Conservation (phyloP, 2,113 vertebrate species). For the Microtus richardsoni region DNA sequence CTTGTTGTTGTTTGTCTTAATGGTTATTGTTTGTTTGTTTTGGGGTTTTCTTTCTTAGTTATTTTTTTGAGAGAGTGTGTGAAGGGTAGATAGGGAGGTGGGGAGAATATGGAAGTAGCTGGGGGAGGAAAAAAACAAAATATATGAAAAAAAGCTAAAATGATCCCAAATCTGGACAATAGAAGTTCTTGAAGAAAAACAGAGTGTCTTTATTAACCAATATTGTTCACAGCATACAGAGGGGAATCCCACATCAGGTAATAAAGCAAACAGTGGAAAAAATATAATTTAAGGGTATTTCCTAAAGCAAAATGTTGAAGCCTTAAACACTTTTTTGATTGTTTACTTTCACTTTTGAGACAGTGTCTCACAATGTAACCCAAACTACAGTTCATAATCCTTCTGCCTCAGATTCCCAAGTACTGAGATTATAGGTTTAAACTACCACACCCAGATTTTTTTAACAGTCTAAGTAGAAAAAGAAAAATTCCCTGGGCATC, state of each 20-base stretch:
- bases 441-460: background rate
- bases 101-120: background rate
- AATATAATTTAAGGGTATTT: background rate
- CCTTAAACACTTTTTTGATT: background rate
- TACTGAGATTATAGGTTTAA: background rate
- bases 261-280: background rate
- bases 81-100: background rate
- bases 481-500: background rate
- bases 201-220: background rate
- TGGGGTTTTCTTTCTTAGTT: background rate
- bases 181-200: conserved; percentile 21
- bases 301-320: conserved; percentile 32
- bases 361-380: background rate
- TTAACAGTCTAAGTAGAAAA: background rate
- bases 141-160: background rate
- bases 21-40: background rate
- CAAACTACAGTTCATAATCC: background rate
- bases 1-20: background rate
- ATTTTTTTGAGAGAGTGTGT: too few species aligned
- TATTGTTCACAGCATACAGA: too few species aligned
- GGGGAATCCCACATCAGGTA: background rate
- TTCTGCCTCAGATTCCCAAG: background rate
- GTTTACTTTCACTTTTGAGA: background rate
- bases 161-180: background rate
- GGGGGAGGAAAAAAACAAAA: background rate